phyloP scores from a whole-genome alignment of 2,888 invertebrate species.

The Diloba caeruleocephala region DNA sequence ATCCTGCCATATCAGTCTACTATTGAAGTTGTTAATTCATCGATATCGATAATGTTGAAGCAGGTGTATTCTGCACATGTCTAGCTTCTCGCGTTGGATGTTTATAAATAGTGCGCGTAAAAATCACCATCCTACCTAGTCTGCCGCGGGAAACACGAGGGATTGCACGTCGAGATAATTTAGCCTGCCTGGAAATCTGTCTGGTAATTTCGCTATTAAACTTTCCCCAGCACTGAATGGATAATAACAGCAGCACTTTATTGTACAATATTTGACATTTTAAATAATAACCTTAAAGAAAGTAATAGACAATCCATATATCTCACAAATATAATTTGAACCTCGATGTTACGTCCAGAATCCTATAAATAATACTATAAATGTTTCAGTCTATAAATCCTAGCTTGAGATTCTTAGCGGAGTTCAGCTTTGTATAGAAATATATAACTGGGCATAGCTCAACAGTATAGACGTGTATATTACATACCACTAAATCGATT shows the following conservation, averaged over 20 bases:
- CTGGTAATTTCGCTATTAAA: constrained; percentile 23
- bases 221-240: too few species aligned
- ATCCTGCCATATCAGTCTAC: neutral
- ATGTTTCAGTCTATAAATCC: too few species aligned
- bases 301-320: too few species aligned
- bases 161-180: constrained; percentile 40
- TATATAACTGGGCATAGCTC: constrained; percentile 24
- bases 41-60: constrained; percentile 57
- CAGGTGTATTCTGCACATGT: constrained; percentile 63
- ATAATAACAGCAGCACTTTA: too few species aligned
- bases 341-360: too few species aligned
- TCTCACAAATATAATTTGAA: too few species aligned
- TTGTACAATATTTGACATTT: too few species aligned
- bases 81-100: constrained; percentile 58
- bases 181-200: constrained; percentile 30
- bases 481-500: constrained; percentile 58
- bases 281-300: too few species aligned
- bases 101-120: constrained; percentile 76
- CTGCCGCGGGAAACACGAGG: constrained; percentile 46
- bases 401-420: too few species aligned
- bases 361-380: too few species aligned
- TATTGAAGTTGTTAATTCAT: constrained; percentile 21
- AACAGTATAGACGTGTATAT: constrained; percentile 17
- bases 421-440: constrained; percentile 5
- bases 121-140: constrained; percentile 70